These are phyloP conservation scores for Sebastes fasciatus DNA, from an alignment of 2,113 vertebrate species.

Conservation along the genomic window DNA sequence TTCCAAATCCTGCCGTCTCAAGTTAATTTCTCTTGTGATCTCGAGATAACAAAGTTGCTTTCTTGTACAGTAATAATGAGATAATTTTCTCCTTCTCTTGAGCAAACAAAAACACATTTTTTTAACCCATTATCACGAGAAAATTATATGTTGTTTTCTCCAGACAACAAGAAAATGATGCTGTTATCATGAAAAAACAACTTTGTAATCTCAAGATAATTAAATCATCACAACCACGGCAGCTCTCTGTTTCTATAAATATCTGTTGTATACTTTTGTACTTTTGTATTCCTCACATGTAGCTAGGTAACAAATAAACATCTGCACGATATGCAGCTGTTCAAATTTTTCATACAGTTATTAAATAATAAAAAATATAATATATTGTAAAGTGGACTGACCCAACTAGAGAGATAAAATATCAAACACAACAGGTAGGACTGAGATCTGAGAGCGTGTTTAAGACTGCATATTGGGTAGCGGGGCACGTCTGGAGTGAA, in stretches of 20 bases:
- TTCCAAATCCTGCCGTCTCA: background rate
- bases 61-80: background rate
- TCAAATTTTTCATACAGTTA: background rate
- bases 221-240: background rate
- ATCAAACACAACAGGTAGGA: background rate
- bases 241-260: background rate
- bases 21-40: background rate
- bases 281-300: background rate
- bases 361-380: background rate
- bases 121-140: background rate
- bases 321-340: background rate
- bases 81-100: conserved; percentile 4
- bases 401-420: background rate
- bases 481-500: background rate
- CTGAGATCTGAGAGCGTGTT: background rate
- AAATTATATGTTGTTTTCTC: conserved; percentile 1
- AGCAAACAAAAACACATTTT: conserved; percentile 15
- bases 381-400: background rate
- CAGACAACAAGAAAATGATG: background rate
- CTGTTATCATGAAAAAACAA: background rate
- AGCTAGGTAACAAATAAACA: background rate
- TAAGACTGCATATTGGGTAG: conserved; percentile 12
- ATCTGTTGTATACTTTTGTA: background rate
- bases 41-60: background rate
- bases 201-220: background rate